phyloP scores from a whole-genome alignment of 2,888 invertebrate genomes.

The Eristalis intricaria region DNA sequence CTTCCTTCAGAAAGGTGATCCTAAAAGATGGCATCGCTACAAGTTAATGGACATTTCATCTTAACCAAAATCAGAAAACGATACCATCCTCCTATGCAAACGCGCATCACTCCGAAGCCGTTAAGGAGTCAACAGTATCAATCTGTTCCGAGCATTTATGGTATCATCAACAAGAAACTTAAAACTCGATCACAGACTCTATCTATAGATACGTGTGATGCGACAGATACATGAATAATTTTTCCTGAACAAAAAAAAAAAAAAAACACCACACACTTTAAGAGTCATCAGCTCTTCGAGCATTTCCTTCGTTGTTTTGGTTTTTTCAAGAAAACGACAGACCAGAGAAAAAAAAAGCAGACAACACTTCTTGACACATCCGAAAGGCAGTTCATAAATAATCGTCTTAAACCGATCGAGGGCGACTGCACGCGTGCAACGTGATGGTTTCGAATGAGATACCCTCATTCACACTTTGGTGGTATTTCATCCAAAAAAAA shows the following conservation, averaged over 20 bases:
- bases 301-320: background rate
- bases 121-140: background rate
- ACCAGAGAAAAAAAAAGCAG: slow-evolving; percentile 1
- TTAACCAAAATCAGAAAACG: background rate
- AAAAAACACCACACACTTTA: background rate
- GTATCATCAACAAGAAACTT: background rate
- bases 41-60: no score
- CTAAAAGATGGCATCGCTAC: no score
- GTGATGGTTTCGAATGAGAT: slow-evolving; percentile 74
- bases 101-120: background rate
- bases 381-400: slow-evolving; percentile 76
- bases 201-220: background rate
- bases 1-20: no score
- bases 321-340: background rate
- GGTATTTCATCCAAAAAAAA: slow-evolving; percentile 65
- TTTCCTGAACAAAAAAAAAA: background rate
- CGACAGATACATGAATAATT: background rate
- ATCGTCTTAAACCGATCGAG: slow-evolving; percentile 76
- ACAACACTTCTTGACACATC: slow-evolving; percentile 26
- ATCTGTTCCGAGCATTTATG: background rate
- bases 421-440: slow-evolving; percentile 72
- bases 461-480: slow-evolving; percentile 43
- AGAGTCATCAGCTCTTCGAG: background rate
- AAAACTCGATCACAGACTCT: background rate
- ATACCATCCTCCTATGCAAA: background rate